Evolutionary conservation across 2,888 invertebrate genomes (phyloP).

Genomic region (Chrysina gloriosa): DNA sequence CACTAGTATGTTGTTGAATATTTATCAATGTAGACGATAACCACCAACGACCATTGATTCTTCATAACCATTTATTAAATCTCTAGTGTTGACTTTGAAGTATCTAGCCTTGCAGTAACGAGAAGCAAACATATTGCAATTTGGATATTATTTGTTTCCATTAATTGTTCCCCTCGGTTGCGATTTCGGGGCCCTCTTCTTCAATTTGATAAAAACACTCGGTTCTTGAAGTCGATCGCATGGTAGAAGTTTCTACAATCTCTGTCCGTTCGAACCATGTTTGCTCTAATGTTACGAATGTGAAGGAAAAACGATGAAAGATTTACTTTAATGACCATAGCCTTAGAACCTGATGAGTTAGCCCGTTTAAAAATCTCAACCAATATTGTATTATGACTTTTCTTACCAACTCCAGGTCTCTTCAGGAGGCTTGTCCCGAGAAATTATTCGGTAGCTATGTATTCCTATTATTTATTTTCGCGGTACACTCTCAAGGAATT

Average conservation of each 20-base stretch:
- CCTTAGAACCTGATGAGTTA: conserved; percentile 61
- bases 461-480: conserved; percentile 77
- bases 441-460: conserved; percentile 80
- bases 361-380: conserved; percentile 66
- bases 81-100: conserved; percentile 76
- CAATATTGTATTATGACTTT: conserved; percentile 71
- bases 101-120: conserved; percentile 67
- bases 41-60: conserved; percentile 64
- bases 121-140: conserved; percentile 80
- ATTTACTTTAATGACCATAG: conserved; percentile 74
- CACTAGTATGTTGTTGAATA: conserved; percentile 54
- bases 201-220: conserved; percentile 76
- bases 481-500: conserved; percentile 80
- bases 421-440: conserved; percentile 67
- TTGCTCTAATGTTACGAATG: conserved; percentile 65
- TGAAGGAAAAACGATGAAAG: conserved; percentile 69
- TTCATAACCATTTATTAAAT: conserved; percentile 67
- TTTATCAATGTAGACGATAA: conserved; percentile 56
- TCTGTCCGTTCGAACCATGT: conserved; percentile 64
- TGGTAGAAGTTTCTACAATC: conserved; percentile 72
- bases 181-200: conserved; percentile 78
- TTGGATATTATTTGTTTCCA: conserved; percentile 77
- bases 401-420: conserved; percentile 76
- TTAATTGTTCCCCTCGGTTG: conserved; percentile 72
- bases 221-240: conserved; percentile 78